Evolutionary conservation across 2,888 invertebrate species (phyloP).

Genomic region (Thereva nobilitata): DNA sequence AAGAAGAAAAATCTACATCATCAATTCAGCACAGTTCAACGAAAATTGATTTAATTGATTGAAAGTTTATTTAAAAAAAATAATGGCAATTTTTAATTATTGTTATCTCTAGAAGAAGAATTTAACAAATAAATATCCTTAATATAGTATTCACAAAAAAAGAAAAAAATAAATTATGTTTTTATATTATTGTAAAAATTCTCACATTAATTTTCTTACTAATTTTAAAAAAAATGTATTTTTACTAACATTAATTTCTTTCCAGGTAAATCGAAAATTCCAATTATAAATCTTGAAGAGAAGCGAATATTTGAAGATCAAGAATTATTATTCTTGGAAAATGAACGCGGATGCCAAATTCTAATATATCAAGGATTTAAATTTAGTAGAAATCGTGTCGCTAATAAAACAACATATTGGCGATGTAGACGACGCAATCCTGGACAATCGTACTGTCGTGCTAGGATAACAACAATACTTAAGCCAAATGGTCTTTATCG

Average conservation of each 20-base stretch:
- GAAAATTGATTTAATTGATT: too few species aligned
- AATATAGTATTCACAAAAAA: too few species aligned
- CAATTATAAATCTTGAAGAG: not conserved
- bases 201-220: too few species aligned
- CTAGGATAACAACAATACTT: conserved; percentile 34
- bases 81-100: too few species aligned
- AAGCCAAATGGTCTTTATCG: conserved; percentile 36
- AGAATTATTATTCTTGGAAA: conserved; percentile 36
- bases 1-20: too few species aligned
- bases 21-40: too few species aligned
- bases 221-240: not conserved
- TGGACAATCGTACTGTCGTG: conserved; percentile 31
- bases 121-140: too few species aligned
- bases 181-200: too few species aligned
- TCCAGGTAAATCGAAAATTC: conserved; percentile 10
- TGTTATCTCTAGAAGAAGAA: too few species aligned
- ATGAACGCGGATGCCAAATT: conserved; percentile 41
- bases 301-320: conserved; percentile 14
- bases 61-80: too few species aligned
- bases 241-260: conserved; percentile 16
- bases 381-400: conserved; percentile 41
- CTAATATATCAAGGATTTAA: conserved; percentile 40
- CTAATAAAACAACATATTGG: conserved; percentile 40
- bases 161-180: too few species aligned
- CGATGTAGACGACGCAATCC: conserved; percentile 38